Evolutionary conservation across 92 coral and sea anemone species (phyloP).

Genomic region (Parazoanthus swiftii): DNA sequence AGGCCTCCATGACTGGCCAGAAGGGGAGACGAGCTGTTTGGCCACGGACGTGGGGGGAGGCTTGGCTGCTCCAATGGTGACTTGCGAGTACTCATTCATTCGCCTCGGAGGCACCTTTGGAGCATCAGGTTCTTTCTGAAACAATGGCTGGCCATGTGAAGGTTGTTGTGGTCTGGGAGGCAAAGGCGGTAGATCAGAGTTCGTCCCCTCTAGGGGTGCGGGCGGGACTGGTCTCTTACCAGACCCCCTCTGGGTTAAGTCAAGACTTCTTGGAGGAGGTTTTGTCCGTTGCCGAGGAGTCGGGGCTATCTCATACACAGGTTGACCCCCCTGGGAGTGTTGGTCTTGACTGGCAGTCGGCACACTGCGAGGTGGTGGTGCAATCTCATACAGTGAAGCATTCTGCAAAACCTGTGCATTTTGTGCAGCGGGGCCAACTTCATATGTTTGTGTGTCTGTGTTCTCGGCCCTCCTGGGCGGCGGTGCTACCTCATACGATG

Average conservation of each 20-base stretch:
- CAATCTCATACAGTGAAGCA: constrained; percentile 75
- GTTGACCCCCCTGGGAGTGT: constrained; percentile 39
- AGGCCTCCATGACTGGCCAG: constrained; percentile 38
- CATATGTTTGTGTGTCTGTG: neutral
- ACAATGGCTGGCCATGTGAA: constrained; percentile 43
- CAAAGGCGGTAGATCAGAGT: neutral
- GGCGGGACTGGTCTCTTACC: constrained; percentile 29
- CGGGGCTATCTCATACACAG: constrained; percentile 84
- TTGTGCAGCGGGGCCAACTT: neutral
- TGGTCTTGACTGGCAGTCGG: constrained; percentile 37
- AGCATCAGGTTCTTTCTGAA: constrained; percentile 42
- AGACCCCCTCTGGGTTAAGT: constrained; percentile 36
- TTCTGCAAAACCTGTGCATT: constrained; percentile 5
- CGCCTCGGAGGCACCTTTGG: constrained; percentile 52
- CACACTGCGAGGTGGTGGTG: constrained; percentile 54
- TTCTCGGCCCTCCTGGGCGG: constrained; percentile 12
- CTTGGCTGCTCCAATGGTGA: constrained; percentile 21
- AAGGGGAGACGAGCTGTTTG: constrained; percentile 31
- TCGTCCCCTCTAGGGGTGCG: constrained; percentile 35
- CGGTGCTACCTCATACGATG: constrained; percentile 11
- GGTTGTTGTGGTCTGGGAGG: constrained; percentile 41
- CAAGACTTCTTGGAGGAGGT: constrained; percentile 46
- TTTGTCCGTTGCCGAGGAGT: constrained; percentile 66
- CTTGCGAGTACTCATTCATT: constrained; percentile 57
- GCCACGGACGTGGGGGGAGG: neutral